Conservation (phyloP, 2,113 vertebrate genomes). For the Stigmatopora nigra region DNA sequence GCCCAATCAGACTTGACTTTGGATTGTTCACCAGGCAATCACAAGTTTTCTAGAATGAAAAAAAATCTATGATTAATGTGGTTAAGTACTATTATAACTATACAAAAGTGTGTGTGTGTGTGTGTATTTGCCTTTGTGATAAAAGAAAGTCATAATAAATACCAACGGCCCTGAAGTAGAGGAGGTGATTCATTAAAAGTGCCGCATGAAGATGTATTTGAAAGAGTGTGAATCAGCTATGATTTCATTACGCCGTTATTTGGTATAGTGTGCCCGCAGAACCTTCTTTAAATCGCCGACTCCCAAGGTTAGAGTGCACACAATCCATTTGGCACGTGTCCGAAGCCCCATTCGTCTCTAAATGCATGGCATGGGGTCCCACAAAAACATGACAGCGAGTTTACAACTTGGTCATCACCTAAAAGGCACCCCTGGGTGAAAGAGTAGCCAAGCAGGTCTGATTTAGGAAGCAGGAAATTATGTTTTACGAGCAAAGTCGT, state of each 20-base stretch:
- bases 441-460: constrained; percentile 18
- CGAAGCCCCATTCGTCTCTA: neutral
- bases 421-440: constrained; percentile 23
- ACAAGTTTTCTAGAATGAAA: neutral
- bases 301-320: neutral
- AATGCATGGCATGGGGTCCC: constrained; percentile 1
- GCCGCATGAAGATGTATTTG: constrained; percentile 41
- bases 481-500: constrained; percentile 21
- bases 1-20: neutral
- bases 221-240: neutral
- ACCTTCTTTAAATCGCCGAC: neutral
- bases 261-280: neutral
- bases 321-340: neutral
- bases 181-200: constrained; percentile 74
- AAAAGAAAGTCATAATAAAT: constrained; percentile 71
- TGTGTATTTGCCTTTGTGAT: constrained; percentile 48
- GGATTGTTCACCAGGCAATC: neutral
- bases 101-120: neutral
- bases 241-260: neutral
- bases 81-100: neutral
- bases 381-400: constrained; percentile 20
- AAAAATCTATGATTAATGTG: neutral
- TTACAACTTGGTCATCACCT: constrained; percentile 8
- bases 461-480: constrained; percentile 29
- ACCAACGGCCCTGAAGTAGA: constrained; percentile 60